Evolutionary conservation across 2,113 vertebrate species (phyloP).

Genomic region (Xiphophorus hellerii): DNA sequence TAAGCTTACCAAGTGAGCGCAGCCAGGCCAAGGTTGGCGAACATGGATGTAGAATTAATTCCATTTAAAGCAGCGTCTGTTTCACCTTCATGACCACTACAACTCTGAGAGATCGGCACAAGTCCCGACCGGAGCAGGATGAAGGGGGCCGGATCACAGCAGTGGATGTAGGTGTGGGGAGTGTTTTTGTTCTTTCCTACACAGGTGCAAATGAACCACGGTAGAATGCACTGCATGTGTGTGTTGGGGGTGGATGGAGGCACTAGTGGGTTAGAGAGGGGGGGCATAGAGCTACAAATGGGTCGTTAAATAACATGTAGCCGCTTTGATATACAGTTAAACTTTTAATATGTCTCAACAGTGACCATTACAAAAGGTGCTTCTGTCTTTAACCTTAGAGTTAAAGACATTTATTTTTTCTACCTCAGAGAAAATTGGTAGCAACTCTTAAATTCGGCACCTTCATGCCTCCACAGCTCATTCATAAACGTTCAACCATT

Average conservation of each 20-base stretch:
- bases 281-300: slow-evolving; percentile 23
- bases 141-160: slow-evolving; percentile 47
- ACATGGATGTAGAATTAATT: slow-evolving; percentile 61
- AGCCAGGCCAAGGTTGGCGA: slow-evolving; percentile 69
- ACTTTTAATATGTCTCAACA: background rate
- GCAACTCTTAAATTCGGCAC: background rate
- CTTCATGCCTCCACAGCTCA: background rate
- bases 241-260: slow-evolving; percentile 31
- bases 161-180: slow-evolving; percentile 47
- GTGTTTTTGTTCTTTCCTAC: slow-evolving; percentile 41
- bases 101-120: slow-evolving; percentile 27
- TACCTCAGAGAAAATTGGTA: background rate
- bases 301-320: slow-evolving; percentile 20
- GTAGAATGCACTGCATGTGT: slow-evolving; percentile 1
- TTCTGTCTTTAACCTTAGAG: background rate
- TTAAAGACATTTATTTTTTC: background rate
- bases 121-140: slow-evolving; percentile 14
- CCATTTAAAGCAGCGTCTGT: slow-evolving; percentile 47
- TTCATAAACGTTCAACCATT: background rate
- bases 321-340: slow-evolving; percentile 25
- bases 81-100: slow-evolving; percentile 32
- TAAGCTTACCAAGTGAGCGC: slow-evolving; percentile 68
- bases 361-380: background rate
- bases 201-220: slow-evolving; percentile 74
- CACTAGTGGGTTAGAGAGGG: background rate